phyloP scores from a whole-genome alignment of 2,797 vertebrate genomes.

The Geotrypetes seraphini region DNA sequence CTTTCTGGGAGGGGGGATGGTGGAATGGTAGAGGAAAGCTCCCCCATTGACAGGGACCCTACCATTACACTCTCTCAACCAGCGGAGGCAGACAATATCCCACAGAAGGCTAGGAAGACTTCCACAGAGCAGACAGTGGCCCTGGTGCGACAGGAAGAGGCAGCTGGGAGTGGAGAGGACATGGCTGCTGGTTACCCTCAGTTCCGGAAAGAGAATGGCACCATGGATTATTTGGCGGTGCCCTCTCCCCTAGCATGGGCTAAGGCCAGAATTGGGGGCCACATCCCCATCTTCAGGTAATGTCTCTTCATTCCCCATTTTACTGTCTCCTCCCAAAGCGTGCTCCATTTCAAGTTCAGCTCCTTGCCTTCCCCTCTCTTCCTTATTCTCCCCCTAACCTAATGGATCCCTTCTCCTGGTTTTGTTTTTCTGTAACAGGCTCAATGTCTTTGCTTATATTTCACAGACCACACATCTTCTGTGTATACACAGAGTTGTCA shows the following conservation, averaged over 20 bases:
- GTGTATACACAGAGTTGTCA: too few relatives aligned
- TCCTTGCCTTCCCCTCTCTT: too few relatives aligned
- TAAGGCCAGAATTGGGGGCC: constrained; percentile 70
- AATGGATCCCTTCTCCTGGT: too few relatives aligned
- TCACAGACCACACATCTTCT: too few relatives aligned
- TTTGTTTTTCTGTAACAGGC: background rate
- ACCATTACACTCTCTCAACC: constrained; percentile 25
- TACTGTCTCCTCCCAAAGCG: too few relatives aligned
- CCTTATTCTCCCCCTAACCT: too few relatives aligned
- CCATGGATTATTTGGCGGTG: constrained; percentile 87
- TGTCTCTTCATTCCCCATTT: background rate
- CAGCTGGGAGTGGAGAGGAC: constrained; percentile 47
- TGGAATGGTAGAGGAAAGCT: constrained; percentile 73
- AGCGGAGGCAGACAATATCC: constrained; percentile 62
- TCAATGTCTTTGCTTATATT: background rate
- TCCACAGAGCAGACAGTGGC: constrained; percentile 71
- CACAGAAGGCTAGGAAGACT: constrained; percentile 82
- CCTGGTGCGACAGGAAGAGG: constrained; percentile 33
- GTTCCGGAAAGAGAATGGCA: constrained; percentile 41
- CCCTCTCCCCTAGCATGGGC: constrained; percentile 80
- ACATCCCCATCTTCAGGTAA: constrained; percentile 86
- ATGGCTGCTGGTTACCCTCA: background rate
- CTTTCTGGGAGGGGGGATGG: constrained; percentile 66
- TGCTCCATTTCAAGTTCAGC: background rate
- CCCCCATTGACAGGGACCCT: constrained; percentile 23